Base-by-base conservation (phyloP, 2,113 vertebrate genomes). In the Callocephalon fimbriatum region DNA sequence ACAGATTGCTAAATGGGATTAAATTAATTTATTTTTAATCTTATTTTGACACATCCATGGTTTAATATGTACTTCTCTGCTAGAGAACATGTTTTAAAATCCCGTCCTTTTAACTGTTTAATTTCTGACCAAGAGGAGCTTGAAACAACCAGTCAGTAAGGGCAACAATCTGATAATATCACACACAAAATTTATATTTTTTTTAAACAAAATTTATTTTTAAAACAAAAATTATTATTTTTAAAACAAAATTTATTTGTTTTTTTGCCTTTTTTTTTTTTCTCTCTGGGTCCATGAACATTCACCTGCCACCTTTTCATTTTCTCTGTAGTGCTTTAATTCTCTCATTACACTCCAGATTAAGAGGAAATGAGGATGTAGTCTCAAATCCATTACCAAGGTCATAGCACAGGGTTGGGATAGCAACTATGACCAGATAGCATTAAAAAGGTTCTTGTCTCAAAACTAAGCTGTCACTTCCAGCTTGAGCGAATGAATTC, bases 41-140 rank as follows among this genome's bases (percentile, higher is more conserved):
- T 70, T 74, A 31, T 58, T 65, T 88, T 90, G 87, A 13, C 83
- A 99, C 98, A 73, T 12, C 98, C 97, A 0, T 98, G 98, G 98
- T 98, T 98, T 93, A 98, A 98, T 84, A 99, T 98, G 98, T 98
- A 98, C 94, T 98, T 99, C 12, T 97, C 98, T 63, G 97, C 98
- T 10, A 97, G 98, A 11, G 97, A 99, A 38, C 95, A 98, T 31
- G 91, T 98, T 94, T 95, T 98, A 59, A 99, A 99, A 96, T 98
- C 92, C 93, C 99, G 98, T 87, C 98, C 98, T 71, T 99, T 98
- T 92, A 98, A 98, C 95, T 95, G 96, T 83, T 98, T 99, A 93
- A 98, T 97, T 59, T 96, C 97, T 20, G 98, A 99, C 97, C 98
- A 6, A 98, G 97, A 82, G 72, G 88, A 0, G 91, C 97, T 65